Conservation (phyloP, 2,797 vertebrate species). For the Melanotaenia boesemani region DNA sequence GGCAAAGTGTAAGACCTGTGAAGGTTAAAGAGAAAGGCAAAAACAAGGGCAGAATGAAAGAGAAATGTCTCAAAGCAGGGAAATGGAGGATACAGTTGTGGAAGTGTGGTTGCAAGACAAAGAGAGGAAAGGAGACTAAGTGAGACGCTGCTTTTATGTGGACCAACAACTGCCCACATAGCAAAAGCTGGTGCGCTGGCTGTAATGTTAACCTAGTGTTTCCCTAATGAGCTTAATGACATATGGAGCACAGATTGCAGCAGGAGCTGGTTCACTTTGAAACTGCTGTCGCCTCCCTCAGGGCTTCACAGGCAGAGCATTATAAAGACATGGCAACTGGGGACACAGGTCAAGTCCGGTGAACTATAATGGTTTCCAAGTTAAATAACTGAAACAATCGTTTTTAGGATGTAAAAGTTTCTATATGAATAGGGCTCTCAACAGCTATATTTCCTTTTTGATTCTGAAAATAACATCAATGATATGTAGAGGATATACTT, state of each 20-base stretch:
- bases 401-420: slow-evolving; percentile 20
- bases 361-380: slow-evolving; percentile 45
- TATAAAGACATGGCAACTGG: slow-evolving; percentile 37
- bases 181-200: slow-evolving; percentile 50
- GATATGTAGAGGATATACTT: slow-evolving; percentile 15
- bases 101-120: slow-evolving; percentile 51
- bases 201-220: slow-evolving; percentile 69
- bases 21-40: slow-evolving; percentile 43
- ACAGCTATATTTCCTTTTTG: slow-evolving; percentile 31
- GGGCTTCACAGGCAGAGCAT: slow-evolving; percentile 65
- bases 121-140: slow-evolving; percentile 65
- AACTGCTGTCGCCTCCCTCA: slow-evolving; percentile 76
- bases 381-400: slow-evolving; percentile 20
- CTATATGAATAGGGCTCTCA: slow-evolving; percentile 3
- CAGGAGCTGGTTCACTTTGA: slow-evolving; percentile 57
- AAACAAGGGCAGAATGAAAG: slow-evolving; percentile 45
- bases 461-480: neutral
- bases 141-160: slow-evolving; percentile 57
- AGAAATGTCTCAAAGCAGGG: slow-evolving; percentile 64
- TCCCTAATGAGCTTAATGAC: slow-evolving; percentile 77
- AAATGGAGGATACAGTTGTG: slow-evolving; percentile 63
- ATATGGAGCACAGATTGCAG: slow-evolving; percentile 77
- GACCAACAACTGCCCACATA: slow-evolving; percentile 45
- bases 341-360: slow-evolving; percentile 50
- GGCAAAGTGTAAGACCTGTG: slow-evolving; percentile 27